Conservation (phyloP, 1,140 invertebrate species). For the Trissolcus basalis region DNA sequence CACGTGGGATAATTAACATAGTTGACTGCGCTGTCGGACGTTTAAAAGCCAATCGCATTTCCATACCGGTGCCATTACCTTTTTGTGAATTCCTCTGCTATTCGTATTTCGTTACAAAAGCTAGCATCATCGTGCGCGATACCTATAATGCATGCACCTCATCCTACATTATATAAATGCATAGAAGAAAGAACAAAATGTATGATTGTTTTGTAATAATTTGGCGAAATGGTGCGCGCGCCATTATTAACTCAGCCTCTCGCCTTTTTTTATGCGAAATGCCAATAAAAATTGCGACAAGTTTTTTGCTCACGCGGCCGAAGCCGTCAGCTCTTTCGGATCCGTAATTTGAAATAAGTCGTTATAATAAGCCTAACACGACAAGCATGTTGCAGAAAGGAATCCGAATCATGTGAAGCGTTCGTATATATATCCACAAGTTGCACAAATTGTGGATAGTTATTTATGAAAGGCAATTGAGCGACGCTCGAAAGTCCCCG, state of each 20-base stretch:
- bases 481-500: conserved; percentile 29
- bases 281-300: too few relatives aligned
- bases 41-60: conserved; percentile 72
- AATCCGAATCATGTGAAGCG: conserved; percentile 49
- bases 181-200: too few relatives aligned
- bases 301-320: too few relatives aligned
- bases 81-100: conserved; percentile 62
- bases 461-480: conserved; percentile 53
- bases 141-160: too few relatives aligned
- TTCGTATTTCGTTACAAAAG: background rate
- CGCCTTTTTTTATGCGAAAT: background rate
- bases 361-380: conserved; percentile 38
- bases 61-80: conserved; percentile 71
- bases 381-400: conserved; percentile 46
- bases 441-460: conserved; percentile 53
- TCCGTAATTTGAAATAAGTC: conserved; percentile 44
- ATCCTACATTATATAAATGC: too few relatives aligned
- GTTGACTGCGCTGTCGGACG: conserved; percentile 65
- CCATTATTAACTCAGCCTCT: conserved; percentile 2
- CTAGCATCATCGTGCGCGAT: too few relatives aligned
- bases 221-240: background rate
- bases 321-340: too few relatives aligned
- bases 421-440: conserved; percentile 33
- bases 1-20: conserved; percentile 73
- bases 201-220: too few relatives aligned